Conservation (phyloP, 1,140 invertebrate genomes). For the Sesamia nonagrioides region DNA sequence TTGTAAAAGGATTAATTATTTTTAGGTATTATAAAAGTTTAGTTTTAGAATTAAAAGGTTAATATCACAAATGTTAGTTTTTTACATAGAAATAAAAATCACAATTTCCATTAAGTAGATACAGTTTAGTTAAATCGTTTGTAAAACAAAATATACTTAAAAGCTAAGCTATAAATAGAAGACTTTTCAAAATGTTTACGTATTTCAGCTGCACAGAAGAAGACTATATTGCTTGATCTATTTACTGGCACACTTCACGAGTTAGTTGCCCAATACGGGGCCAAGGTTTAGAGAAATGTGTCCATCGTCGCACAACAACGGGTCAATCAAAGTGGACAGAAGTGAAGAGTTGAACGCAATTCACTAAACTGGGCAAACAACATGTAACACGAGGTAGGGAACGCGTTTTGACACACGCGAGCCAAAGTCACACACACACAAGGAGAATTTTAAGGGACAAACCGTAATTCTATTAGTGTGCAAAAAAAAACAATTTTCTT, state of each 20-base stretch:
- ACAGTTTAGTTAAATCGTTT: constrained; percentile 48
- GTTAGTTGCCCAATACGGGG: not conserved
- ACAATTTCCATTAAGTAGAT: constrained; percentile 54
- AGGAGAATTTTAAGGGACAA: not conserved
- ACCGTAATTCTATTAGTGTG: not conserved
- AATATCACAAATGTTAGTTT: constrained; percentile 57
- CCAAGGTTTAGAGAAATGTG: not conserved
- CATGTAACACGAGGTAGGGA: not conserved
- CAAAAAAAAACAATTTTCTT: not conserved
- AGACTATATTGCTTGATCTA: not conserved
- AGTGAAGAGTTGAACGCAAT: not conserved
- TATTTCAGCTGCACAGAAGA: too few species aligned
- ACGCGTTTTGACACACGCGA: not conserved
- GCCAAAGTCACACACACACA: not conserved
- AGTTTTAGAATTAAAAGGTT: constrained; percentile 28
- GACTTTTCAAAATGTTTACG: constrained; percentile 42
- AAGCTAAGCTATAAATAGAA: constrained; percentile 38
- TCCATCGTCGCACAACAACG: not conserved
- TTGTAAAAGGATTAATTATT: constrained; percentile 33
- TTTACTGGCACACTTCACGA: not conserved
- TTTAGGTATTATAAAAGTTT: constrained; percentile 22
- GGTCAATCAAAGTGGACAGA: not conserved
- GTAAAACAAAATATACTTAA: constrained; percentile 37
- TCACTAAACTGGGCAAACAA: not conserved
- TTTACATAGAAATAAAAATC: constrained; percentile 48